Base-by-base conservation (phyloP, 2,888 invertebrate genomes). In the Bimastos eiseni region DNA sequence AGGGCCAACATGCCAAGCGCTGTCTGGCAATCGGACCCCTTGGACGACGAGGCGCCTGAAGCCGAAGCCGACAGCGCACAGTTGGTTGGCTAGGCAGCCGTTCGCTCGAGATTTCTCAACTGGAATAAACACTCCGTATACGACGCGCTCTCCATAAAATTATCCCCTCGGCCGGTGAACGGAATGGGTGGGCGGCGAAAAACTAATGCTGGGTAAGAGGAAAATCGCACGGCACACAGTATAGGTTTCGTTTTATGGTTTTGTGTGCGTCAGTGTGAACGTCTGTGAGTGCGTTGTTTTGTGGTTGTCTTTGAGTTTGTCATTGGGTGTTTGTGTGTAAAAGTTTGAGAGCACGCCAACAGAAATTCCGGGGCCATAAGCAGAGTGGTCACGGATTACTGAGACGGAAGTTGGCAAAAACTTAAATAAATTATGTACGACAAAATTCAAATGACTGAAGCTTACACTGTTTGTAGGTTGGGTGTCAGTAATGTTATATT, bases 131-230 rank as follows among this genome's bases (percentile, higher is more conserved):
- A 70, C 70, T 70, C 70, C 5, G 70, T 70, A n/a, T n/a, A 70
- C n/a, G 70, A n/a, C 70, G 70, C 70, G n/a, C 70, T n/a, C 30
- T 70, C 70, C 70, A 70, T 70, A 70, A 70, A 70, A 70, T 70
- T 70, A 70, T 70, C 70, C 70, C 70, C n/a, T 11, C 70, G 70
- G n/a, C 70, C 70, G 70, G 30, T n/a, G 70, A 70, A 70, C n/a
- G 1, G 30, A n/a, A n/a, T 70, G 70, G 30, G 70, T 70, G 70
- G 70, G n/a, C n/a, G 70, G 70, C n/a, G 70, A n/a, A n/a, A 30
- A 70, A 70, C 70, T n/a, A 70, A 70, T 70, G 70, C n/a, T n/a
- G 8, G n/a, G n/a, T n/a, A 70, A 70, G n/a, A n/a, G 70, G 70
- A 70, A 30, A n/a, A 70, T 70, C 70, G 70, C n/a, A 70, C n/a